Conservation (phyloP, 2,888 invertebrate genomes). For the Byasa hedistus region DNA sequence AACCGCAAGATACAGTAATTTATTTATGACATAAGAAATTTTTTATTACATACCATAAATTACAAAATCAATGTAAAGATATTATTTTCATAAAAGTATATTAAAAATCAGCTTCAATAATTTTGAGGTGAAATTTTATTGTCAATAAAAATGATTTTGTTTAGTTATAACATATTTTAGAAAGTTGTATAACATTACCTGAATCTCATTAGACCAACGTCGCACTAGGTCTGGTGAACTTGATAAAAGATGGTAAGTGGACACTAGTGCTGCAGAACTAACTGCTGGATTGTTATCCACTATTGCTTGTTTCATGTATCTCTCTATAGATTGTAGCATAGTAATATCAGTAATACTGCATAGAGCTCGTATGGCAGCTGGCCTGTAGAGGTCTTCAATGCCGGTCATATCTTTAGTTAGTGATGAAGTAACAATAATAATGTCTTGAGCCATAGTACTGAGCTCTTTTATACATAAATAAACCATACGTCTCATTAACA, state of each 20-base stretch:
- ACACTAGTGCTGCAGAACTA: constrained; percentile 97
- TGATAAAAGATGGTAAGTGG: constrained; percentile 88
- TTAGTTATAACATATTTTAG: background rate
- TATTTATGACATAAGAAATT: too few species aligned
- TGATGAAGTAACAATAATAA: constrained; percentile 98
- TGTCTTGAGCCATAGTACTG: constrained; percentile 97
- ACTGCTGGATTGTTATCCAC: constrained; percentile 98
- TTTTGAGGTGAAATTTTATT: too few species aligned
- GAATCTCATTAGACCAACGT: constrained; percentile 99
- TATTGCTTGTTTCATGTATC: constrained; percentile 99
- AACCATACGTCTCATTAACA: constrained; percentile 95
- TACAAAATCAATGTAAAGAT: too few species aligned
- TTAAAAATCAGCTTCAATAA: too few species aligned
- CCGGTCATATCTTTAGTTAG: constrained; percentile 99
- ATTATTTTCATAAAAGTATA: too few species aligned
- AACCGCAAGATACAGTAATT: too few species aligned
- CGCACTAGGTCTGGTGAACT: constrained; percentile 95
- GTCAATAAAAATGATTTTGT: background rate
- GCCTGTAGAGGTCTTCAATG: constrained; percentile 92
- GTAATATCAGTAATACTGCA: constrained; percentile 98
- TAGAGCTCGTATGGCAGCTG: constrained; percentile 97
- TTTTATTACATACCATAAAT: too few species aligned
- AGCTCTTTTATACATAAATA: constrained; percentile 98
- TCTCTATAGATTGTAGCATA: constrained; percentile 97
- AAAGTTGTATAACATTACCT: constrained; percentile 79